Evolutionary conservation across 1,140 invertebrate species (phyloP).

Genomic region (Streblospio benedicti): DNA sequence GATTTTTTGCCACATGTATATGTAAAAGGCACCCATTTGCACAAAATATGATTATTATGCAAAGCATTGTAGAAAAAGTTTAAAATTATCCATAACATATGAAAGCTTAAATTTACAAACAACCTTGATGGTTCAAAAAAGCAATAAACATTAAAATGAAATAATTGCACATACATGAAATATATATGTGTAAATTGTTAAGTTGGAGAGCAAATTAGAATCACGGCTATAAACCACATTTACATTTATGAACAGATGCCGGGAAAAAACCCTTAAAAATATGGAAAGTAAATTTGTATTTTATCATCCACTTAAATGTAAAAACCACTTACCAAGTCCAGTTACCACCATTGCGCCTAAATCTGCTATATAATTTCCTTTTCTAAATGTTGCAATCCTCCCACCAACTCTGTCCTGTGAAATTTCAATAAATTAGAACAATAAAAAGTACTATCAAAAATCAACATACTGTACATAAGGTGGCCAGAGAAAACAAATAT

Average conservation of each 20-base stretch:
- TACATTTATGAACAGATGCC: neutral
- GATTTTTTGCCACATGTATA: too few species aligned
- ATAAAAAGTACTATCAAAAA: neutral
- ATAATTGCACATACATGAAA: too few species aligned
- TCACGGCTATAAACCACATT: neutral
- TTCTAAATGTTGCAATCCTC: slow-evolving; percentile 90
- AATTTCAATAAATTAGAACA: too few species aligned
- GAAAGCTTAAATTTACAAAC: too few species aligned
- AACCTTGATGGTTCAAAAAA: too few species aligned
- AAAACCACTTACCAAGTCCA: slow-evolving; percentile 45
- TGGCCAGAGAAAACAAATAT: neutral
- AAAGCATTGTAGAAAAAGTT: too few species aligned
- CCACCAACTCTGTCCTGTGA: slow-evolving; percentile 83
- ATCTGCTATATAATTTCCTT: slow-evolving; percentile 89
- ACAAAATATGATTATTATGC: too few species aligned
- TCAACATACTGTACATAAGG: neutral
- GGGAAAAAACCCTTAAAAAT: neutral
- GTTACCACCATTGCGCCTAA: slow-evolving; percentile 65
- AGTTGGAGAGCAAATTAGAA: neutral
- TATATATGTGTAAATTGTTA: neutral
- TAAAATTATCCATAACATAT: too few species aligned
- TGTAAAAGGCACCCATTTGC: too few species aligned
- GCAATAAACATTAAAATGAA: too few species aligned
- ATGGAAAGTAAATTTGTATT: neutral
- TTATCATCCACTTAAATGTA: neutral